Conservation (phyloP, 2,888 invertebrate species). For the Lasioglossum lativentre region DNA sequence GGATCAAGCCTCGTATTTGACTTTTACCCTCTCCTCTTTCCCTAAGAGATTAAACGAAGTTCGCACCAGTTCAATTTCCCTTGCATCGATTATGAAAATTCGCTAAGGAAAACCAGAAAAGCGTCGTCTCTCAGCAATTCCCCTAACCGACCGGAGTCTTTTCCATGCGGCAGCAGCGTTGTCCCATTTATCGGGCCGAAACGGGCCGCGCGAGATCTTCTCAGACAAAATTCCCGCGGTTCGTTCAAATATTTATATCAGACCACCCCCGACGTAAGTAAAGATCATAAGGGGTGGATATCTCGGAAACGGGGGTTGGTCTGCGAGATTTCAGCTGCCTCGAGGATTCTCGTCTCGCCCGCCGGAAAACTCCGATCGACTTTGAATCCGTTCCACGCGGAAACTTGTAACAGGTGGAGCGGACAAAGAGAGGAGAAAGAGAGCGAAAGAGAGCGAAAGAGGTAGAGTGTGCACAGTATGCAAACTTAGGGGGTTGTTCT, state of each 20-base stretch:
- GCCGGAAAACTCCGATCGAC: slow-evolving; percentile 44
- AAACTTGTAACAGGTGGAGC: slow-evolving; percentile 20
- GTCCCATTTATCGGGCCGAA: neutral
- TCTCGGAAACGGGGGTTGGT: neutral
- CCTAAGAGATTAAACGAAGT: neutral
- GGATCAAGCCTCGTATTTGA: neutral
- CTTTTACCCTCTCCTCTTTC: neutral
- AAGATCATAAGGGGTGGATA: neutral
- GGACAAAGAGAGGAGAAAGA: neutral
- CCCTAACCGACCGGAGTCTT: no score
- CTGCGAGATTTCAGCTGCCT: neutral
- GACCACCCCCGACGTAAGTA: neutral
- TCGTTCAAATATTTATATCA: neutral
- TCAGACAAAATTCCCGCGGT: neutral
- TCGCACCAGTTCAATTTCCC: neutral
- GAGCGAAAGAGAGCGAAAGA: neutral
- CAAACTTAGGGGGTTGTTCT: neutral
- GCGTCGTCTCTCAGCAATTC: no score
- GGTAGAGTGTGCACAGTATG: neutral
- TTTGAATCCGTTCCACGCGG: slow-evolving; percentile 47
- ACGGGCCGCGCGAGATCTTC: neutral
- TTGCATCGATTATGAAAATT: neutral
- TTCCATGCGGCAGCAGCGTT: neutral
- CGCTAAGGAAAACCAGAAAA: neutral
- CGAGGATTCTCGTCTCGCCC: slow-evolving; percentile 3